Evolutionary conservation across 2,113 vertebrate species (phyloP), one percentile per base, ranked within the genome.

Genomic region (Psittacus erithacus): DNA sequence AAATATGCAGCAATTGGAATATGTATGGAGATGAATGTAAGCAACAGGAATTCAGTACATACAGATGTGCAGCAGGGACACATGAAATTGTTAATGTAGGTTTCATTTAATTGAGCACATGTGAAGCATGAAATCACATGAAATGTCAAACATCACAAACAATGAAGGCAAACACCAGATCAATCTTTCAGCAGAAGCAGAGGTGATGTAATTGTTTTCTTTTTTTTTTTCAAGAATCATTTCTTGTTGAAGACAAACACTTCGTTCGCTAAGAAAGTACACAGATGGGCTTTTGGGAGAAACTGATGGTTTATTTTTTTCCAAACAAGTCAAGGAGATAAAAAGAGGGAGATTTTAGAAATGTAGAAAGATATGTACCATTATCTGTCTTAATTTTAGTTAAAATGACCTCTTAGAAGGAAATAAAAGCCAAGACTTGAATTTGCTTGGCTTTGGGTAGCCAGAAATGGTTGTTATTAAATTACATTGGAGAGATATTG

Each of bases 131-230:
- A 19, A 75, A 43, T 70, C 10, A 7, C 7, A 1, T 39, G 17
- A 63, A 63, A 20, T 0, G 0, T 63, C 5, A 33, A 64, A 82
- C 13, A 27, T 41, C 14, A 27, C 3, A 4, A 68, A 18, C 24
- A 55, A 67, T 31, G 14, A 16, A 68, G 28, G 8, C 9, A 92
- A 78, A 65, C 22, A 27, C 27, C 73, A 73, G 23, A 31, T 73
- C n/a, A n/a, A 0, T 73, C 23, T 62, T 39, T 28, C 43, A 82
- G 57, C 41, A n/a, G 59, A 83, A 89, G 19, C 23, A 73, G 52
- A 85, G 9, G 12, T 50, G 27, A 41, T 73, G 6, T 10, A 81
- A 35, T 67, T 84, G 15, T 18, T 55, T 4, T 35, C 35, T 35
- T 4, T 57, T 35, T 41, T 65, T 14, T 70, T 57, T 88, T 50